Percentiles rank a stretch among this genome's conserved stretches.
Conservation (phyloP, 2,797 vertebrate species). For the Chloroceryle inda region DNA sequence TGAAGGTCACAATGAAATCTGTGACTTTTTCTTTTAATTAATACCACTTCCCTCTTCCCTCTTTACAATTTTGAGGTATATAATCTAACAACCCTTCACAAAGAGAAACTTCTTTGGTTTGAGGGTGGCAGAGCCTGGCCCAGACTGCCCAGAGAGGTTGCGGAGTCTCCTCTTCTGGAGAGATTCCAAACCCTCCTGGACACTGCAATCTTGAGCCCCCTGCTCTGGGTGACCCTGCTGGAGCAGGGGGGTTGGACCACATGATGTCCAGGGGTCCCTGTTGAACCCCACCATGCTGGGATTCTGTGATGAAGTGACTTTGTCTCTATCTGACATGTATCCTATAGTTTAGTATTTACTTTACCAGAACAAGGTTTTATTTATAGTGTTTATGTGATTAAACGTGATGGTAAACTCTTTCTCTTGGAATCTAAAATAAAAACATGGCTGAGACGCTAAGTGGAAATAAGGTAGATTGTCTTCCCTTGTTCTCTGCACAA, state of each 20-base stretch:
- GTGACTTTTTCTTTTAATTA: neutral
- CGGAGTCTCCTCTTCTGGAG: neutral
- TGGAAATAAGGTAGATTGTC: neutral
- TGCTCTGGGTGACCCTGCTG: neutral
- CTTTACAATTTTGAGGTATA: neutral
- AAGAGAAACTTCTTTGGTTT: neutral
- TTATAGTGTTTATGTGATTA: neutral
- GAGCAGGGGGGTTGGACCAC: neutral
- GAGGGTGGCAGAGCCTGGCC: neutral
- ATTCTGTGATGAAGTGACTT: neutral
- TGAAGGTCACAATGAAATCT: neutral
- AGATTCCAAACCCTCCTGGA: neutral
- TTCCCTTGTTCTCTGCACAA: neutral
- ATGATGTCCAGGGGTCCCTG: neutral
- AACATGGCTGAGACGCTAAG: neutral
- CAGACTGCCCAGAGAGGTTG: neutral
- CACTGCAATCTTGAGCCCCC: neutral
- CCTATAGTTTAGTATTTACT: neutral
- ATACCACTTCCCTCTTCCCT: neutral
- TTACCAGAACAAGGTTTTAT: neutral
- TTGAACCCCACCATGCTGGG: neutral
- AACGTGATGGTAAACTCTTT: neutral
- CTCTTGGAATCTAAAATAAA: neutral
- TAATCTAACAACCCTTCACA: neutral
- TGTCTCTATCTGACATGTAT: neutral